phyloP scores from a whole-genome alignment of 1,140 invertebrate species.

The Dendroctonus valens region DNA sequence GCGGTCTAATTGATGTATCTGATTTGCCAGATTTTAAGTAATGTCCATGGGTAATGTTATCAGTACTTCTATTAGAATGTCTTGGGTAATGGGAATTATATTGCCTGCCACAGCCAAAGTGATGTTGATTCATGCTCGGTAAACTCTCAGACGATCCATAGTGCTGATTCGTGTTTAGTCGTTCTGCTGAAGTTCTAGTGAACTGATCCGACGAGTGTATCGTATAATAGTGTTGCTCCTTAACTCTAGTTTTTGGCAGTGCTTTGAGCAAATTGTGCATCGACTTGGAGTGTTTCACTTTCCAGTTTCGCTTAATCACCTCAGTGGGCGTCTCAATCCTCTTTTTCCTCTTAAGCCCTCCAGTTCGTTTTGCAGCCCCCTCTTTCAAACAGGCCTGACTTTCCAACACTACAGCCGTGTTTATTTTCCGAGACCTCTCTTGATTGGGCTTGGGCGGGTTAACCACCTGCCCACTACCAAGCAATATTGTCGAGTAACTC shows the following conservation, averaged over 20 bases:
- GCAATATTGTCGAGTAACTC: too few species aligned
- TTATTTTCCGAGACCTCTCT: slow-evolving; percentile 15
- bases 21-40: too few species aligned
- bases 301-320: slow-evolving; percentile 36
- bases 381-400: not conserved
- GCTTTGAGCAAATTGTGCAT: slow-evolving; percentile 44
- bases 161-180: not conserved
- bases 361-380: not conserved
- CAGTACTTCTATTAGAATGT: too few species aligned
- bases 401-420: not conserved
- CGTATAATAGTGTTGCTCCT: slow-evolving; percentile 44
- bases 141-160: slow-evolving; percentile 8
- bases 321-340: slow-evolving; percentile 36
- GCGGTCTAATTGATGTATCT: too few species aligned
- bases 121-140: too few species aligned
- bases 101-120: too few species aligned
- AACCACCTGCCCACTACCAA: not conserved
- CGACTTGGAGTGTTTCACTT: slow-evolving; percentile 40
- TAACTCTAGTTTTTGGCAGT: slow-evolving; percentile 21
- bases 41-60: too few species aligned
- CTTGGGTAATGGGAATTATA: too few species aligned
- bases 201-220: slow-evolving; percentile 38
- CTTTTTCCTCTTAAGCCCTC: slow-evolving; percentile 18
- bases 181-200: not conserved
- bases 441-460: not conserved